These are phyloP conservation scores for Cyprinodon brontotheroides DNA, from an alignment of 2,113 vertebrate genomes.

Conservation along the genomic window DNA sequence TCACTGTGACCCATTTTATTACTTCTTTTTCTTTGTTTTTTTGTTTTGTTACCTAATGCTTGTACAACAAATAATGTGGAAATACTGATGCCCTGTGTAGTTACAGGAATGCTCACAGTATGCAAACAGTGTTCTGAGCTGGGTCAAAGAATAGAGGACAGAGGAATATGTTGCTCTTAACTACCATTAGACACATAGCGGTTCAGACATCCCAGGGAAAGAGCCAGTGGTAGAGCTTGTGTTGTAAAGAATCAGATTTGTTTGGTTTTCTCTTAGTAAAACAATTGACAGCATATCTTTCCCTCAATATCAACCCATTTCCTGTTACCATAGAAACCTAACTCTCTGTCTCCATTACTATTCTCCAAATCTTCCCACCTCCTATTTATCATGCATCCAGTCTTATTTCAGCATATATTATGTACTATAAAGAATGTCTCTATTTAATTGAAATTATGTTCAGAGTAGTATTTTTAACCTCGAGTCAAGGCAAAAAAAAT, in stretches of 20 bases:
- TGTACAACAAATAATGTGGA: conserved; percentile 45
- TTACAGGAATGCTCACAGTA: conserved; percentile 1
- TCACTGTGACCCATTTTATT: conserved; percentile 56
- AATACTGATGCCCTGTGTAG: conserved; percentile 27
- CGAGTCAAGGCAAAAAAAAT: conserved; percentile 27
- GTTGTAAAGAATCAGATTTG: conserved; percentile 23
- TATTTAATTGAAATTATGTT: conserved; percentile 43
- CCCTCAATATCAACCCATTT: conserved; percentile 55
- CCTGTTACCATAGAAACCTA: conserved; percentile 68
- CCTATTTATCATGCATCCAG: conserved; percentile 47
- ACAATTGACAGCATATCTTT: conserved; percentile 41
- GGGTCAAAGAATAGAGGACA: conserved; percentile 12
- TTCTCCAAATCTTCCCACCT: conserved; percentile 45
- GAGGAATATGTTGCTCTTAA: neutral
- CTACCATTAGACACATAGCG: neutral
- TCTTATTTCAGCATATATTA: conserved; percentile 30
- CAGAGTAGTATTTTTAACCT: conserved; percentile 27
- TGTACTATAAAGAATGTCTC: conserved; percentile 32
- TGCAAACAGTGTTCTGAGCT: conserved; percentile 20
- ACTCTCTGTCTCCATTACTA: conserved; percentile 37
- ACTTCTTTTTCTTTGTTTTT: conserved; percentile 38
- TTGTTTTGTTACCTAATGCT: conserved; percentile 23
- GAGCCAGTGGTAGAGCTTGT: conserved; percentile 1
- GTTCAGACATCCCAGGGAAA: neutral
- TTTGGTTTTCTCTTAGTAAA: conserved; percentile 45